A percentile compares a stretch with the other conserved stretches of the same genome.
phyloP scores from a whole-genome alignment of 2,797 vertebrate genomes.

The Rhincodon typus region DNA sequence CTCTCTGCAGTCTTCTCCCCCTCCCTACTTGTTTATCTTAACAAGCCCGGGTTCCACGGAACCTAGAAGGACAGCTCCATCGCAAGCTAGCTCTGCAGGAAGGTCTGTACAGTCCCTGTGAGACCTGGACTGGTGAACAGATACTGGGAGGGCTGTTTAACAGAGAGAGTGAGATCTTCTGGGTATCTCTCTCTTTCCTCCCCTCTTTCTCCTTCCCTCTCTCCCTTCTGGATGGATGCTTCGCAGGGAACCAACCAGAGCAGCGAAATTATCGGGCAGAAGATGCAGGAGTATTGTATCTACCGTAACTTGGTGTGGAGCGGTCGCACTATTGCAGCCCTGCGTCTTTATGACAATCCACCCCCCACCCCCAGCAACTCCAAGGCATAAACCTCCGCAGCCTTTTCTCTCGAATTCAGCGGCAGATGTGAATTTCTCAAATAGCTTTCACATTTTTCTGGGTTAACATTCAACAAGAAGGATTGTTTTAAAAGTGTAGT shows the following conservation, averaged over 20 bases:
- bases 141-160: not conserved
- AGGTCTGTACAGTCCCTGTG: not conserved
- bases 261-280: not conserved
- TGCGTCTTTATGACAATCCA: not conserved
- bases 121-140: not conserved
- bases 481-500: no score
- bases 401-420: not conserved
- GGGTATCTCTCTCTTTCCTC: not conserved
- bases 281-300: not conserved
- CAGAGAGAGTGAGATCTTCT: not conserved
- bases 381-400: not conserved
- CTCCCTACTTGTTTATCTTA: not conserved
- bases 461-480: no score
- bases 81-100: not conserved
- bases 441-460: not conserved
- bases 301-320: slow-evolving; percentile 15
- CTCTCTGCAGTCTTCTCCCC: not conserved
- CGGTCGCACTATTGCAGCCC: not conserved
- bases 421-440: not conserved
- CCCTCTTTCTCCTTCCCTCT: not conserved
- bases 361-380: no score
- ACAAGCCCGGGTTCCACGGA: not conserved
- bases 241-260: not conserved
- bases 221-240: not conserved
- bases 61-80: not conserved